Evolutionary conservation across 2,797 vertebrate species (phyloP), one percentile per base, ranked within the genome.

Genomic region (Macropus fuliginosus): DNA sequence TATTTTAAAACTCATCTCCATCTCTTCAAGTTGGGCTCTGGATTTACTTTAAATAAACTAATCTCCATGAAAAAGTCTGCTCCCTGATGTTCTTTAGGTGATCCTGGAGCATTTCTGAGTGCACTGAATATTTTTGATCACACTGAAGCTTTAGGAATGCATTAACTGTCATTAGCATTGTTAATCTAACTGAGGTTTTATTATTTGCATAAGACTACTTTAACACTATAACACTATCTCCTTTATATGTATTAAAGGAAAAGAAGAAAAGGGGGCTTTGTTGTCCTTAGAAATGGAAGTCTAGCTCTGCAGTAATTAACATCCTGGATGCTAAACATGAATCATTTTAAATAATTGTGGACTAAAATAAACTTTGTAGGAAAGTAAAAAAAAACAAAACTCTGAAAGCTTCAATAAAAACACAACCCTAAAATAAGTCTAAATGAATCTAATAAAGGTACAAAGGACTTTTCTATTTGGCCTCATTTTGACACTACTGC

Each of bases 101-200:
- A 55, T 57, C 91, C 40, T 50, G 55, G 94, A 54, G 92, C 46
- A 66, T n/a, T 87, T 90, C 94, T 91, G 5, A 95, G 95, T 4
- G 1, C 40, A 55, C 12, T 12, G 93, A 91, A 91, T 91, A 3
- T 56, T 92, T 1, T n/a, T 55, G 62, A 93, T 93, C 81, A 8
- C 46, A 87, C 8, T 14, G 89, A 90, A 91, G 87, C 55, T 59
- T 50, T 27, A 56, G 56, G 93, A 94, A 95, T 56, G 50, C 93
- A 93, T 94, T 87, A 91, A 34, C 91, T 56, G 50, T 96, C 90
- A 91, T 96, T 95, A 96, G 94, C 94, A 97, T 94, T 93, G 95
- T 96, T 96, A 96, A 96, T 57, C 55, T 50, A 62, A 92, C 28
- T 90, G 55, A 90, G 52, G 91, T 87, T 94, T 59, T 18, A 54